A percentile compares a stretch with the other conserved stretches of the same genome.
These are phyloP conservation scores for Alsophila aescularia DNA, from an alignment of 2,888 invertebrate genomes.

Conservation along the genomic window DNA sequence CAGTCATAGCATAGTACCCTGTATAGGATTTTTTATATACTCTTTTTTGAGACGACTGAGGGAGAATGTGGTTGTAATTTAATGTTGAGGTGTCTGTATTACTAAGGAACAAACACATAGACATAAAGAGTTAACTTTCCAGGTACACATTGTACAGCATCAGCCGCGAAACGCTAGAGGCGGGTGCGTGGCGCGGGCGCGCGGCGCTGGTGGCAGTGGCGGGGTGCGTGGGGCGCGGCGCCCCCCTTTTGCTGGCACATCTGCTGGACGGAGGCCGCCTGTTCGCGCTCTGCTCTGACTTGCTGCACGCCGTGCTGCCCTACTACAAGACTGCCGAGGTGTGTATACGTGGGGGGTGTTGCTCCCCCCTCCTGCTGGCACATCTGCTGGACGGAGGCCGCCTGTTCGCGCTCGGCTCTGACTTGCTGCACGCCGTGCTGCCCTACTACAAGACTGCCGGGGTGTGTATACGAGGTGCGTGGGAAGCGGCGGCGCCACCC, in stretches of 20 bases:
- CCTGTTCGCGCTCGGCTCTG: constrained; percentile 91
- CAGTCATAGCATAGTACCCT: too few relatives aligned
- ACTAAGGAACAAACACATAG: too few relatives aligned
- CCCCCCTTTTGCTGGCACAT: constrained; percentile 88
- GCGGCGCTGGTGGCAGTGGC: constrained; percentile 90
- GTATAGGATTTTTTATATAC: too few relatives aligned
- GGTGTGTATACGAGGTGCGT: too few relatives aligned
- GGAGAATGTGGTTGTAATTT: too few relatives aligned
- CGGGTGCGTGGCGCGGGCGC: constrained; percentile 86
- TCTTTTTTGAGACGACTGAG: too few relatives aligned
- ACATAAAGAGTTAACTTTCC: too few relatives aligned
- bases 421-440: constrained; percentile 90
- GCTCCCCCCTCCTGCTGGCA: constrained; percentile 88
- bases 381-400: constrained; percentile 90
- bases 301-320: constrained; percentile 90
- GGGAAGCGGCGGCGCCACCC: too few relatives aligned
- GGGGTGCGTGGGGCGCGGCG: constrained; percentile 88
- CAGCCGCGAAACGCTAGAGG: constrained; percentile 64
- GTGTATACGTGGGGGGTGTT: constrained; percentile 80
- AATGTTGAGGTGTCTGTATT: too few relatives aligned
- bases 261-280: constrained; percentile 90
- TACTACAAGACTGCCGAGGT: constrained; percentile 94
- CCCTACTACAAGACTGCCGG: constrained; percentile 94
- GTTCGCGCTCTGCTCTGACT: constrained; percentile 91
- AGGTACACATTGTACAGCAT: constrained; percentile 88